Evolutionary conservation across 2,113 vertebrate species (phyloP), one percentile per base, ranked within the genome.

Genomic region (Cacatua alba): DNA sequence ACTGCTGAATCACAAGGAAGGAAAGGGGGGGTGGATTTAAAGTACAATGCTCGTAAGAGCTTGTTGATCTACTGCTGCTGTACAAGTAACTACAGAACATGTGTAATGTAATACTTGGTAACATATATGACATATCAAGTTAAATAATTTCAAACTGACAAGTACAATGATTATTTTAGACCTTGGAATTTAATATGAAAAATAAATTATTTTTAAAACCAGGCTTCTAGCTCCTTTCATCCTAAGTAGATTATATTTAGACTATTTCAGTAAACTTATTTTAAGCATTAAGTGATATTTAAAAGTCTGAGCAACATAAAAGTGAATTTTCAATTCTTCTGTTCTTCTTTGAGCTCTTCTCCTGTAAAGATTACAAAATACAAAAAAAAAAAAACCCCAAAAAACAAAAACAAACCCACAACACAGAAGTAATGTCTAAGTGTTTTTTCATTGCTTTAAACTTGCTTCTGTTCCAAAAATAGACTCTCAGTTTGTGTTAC

Each of bases 1-100:
- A 89, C 76, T 39, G 67, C 79, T 69, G 75, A 93, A 96, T 88
- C 81, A 59, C 28, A 52, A 94, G 83, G 83, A 92, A 94, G 80
- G 95, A 91, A 91, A 49, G 20, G 64, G 60, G 65, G n/a, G 55
- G 60, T 77, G 77, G 72, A 65, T 55, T 70, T 71, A 39, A 86
- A 91, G 49, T 41, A 44, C 0, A 1, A 35, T 8, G 19, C 59
- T 81, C 69, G 2, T 41, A 69, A 46, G 49, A 43, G 69, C 64
- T 28, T 59, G 77, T 44, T 91, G 49, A 57, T 39, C 55, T 83
- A 11, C 60, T 55, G 28, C 31, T 91, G 78, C 48, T 29, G 25
- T 48, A 65, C 29, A 86, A 84, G 39, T 8, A 28, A 33, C 70
- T 80, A 65, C 21, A 41, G 67, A 95, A 94, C 1, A 52, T 0